Percentiles rank a stretch among this genome's conserved stretches.
Evolutionary conservation across 2,797 vertebrate genomes (phyloP).

Genomic region (Esox masquinongy): DNA sequence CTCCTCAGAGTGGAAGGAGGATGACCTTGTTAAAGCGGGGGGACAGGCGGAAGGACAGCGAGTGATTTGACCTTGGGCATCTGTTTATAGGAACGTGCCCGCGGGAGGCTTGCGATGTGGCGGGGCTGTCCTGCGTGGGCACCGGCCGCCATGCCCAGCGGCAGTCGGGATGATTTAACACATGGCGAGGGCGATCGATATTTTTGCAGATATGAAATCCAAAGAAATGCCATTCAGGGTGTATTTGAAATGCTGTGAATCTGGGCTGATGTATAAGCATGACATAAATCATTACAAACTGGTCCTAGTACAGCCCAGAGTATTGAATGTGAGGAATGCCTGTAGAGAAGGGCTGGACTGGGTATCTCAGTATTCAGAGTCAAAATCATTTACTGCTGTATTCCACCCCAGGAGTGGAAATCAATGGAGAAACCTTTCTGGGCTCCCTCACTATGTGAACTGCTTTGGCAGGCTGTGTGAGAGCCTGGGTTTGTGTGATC

Average conservation of each 20-base stretch:
- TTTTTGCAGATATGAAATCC: conserved; percentile 63
- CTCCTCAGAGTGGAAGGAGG: conserved; percentile 21
- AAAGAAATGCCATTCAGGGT: conserved; percentile 47
- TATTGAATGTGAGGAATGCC: background rate
- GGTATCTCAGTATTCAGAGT: conserved; percentile 21
- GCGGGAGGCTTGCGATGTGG: conserved; percentile 35
- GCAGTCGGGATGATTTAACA: conserved; percentile 61
- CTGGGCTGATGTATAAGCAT: conserved; percentile 48
- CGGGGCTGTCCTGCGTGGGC: conserved; percentile 3
- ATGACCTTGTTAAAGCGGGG: conserved; percentile 48
- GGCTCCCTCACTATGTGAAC: too few species aligned
- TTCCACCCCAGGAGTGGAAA: conserved; percentile 18
- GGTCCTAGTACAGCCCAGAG: conserved; percentile 9
- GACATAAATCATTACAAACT: conserved; percentile 46
- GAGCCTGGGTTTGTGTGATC: conserved; percentile 7
- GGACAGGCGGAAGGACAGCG: conserved; percentile 14
- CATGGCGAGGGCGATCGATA: conserved; percentile 61
- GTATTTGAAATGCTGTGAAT: conserved; percentile 64
- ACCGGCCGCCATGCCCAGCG: conserved; percentile 32
- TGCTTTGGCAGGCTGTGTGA: conserved; percentile 20
- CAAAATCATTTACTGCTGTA: conserved; percentile 28
- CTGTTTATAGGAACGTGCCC: conserved; percentile 16
- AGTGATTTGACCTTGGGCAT: conserved; percentile 50
- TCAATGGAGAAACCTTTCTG: conserved; percentile 13
- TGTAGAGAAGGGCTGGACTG: background rate